Evolutionary conservation across 2,113 vertebrate genomes (phyloP), one percentile per base, ranked within the genome.

Genomic region (Apteryx owenii): DNA sequence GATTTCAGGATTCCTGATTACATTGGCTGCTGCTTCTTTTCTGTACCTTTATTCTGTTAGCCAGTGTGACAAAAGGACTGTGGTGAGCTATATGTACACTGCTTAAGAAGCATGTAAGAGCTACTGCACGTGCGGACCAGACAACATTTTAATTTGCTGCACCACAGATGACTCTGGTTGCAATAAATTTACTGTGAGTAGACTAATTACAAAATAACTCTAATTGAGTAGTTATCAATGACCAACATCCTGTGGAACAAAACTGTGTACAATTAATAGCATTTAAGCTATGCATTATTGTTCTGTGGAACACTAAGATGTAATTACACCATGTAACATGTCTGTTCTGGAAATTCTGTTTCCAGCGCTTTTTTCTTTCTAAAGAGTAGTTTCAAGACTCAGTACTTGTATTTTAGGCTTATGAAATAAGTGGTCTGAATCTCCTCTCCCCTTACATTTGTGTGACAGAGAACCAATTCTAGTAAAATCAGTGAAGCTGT

Each of bases 161-260:
- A 91, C 93, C 89, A 62, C 90, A 91, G 97, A 96, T 96, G 96
- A 95, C 95, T 97, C 97, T 26, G 33, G 94, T 95, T 97, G 97
- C 96, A 97, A 86, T 98, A 98, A 98, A 98, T 98, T 98, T 97
- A 96, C 97, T 98, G 97, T 97, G 98, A 98, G 98, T 97, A 98
- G 96, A 97, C 97, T 98, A 98, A 98, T 98, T 98, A 98, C 98
- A 98, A 98, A 98, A 98, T 98, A 98, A 98, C 98, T 79, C 97
- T 98, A 98, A 98, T 98, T 98, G 98, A 97, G 95, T 97, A 97
- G 97, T 98, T 98, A 98, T 98, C 98, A 98, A 97, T 36, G 95
- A 98, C 97, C 97, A 98, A 97, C 98, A 98, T 98, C 96, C 98
- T 83, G 64, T 98, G 97, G 96, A 98, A 98, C 97, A 98, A 97